phyloP scores from a whole-genome alignment of 2,113 vertebrate genomes.

The Enhydra lutris region DNA sequence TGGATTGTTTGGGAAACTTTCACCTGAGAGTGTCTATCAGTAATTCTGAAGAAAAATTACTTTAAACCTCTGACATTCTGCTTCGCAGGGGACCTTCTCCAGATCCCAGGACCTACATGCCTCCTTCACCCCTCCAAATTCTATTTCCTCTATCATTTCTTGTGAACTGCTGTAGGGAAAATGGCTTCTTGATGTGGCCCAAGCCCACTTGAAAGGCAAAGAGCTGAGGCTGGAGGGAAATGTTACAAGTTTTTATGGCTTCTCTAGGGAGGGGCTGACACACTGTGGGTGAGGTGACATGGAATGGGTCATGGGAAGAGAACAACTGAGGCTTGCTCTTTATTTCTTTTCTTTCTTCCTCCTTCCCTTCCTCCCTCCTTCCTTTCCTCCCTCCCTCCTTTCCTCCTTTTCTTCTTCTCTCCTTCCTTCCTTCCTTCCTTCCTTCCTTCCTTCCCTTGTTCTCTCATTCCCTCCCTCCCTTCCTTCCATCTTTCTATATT shows the following conservation, averaged over 20 bases:
- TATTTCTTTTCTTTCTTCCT: not conserved
- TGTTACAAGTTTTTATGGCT: not conserved
- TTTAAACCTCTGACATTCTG: not conserved
- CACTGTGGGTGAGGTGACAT: not conserved
- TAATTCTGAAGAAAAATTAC: not conserved
- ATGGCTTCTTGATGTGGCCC: not conserved
- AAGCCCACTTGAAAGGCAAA: not conserved
- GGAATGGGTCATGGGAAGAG: not conserved
- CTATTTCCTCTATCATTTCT: not conserved
- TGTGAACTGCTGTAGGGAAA: not conserved
- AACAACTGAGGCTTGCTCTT: not conserved
- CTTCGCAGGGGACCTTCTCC: not conserved
- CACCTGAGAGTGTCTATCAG: not conserved
- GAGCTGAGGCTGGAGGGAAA: not conserved
- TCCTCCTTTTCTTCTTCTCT: not conserved
- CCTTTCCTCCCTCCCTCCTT: fast-evolving
- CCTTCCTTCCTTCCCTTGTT: not conserved
- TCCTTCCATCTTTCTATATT: not conserved
- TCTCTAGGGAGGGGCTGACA: not conserved
- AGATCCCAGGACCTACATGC: not conserved
- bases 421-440: not conserved
- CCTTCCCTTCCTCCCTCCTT: not conserved
- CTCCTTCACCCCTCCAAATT: not conserved
- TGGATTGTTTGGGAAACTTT: conserved; percentile 44
- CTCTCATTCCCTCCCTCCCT: no score